Evolutionary conservation across 2,113 vertebrate species (phyloP).

Genomic region (Corydoras maculifer): DNA sequence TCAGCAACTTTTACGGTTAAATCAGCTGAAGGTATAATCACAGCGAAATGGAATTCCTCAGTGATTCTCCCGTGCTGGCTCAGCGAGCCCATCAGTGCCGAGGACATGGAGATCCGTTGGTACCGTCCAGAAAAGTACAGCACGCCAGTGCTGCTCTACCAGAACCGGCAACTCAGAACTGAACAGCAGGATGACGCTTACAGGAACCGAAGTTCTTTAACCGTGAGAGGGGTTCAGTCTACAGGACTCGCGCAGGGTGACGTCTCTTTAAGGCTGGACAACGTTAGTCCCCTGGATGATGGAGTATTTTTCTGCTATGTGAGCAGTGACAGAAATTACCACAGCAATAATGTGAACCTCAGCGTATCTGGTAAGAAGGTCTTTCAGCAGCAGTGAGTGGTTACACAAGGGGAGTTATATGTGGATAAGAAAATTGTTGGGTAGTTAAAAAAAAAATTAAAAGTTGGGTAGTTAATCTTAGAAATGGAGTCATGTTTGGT

Average conservation of each 20-base stretch:
- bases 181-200: not conserved
- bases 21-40: not conserved
- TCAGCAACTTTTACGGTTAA: not conserved
- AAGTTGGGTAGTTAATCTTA: too few species aligned
- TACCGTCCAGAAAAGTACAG: conserved; percentile 6
- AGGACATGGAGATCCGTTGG: conserved; percentile 23
- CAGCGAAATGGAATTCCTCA: not conserved
- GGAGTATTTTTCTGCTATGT: not conserved
- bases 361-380: not conserved
- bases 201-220: not conserved
- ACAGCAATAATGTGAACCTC: not conserved
- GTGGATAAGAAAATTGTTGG: not conserved
- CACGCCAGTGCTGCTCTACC: not conserved
- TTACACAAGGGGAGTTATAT: not conserved
- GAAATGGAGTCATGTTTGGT: too few species aligned
- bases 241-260: not conserved
- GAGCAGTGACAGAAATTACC: not conserved
- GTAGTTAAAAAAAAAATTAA: not conserved
- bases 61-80: conserved; percentile 28
- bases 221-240: not conserved
- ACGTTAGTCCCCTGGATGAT: not conserved
- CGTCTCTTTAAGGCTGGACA: not conserved
- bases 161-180: not conserved
- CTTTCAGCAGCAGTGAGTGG: not conserved
- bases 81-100: not conserved